Evolutionary conservation across 1,140 invertebrate genomes (phyloP).

Genomic region (Homarus americanus): DNA sequence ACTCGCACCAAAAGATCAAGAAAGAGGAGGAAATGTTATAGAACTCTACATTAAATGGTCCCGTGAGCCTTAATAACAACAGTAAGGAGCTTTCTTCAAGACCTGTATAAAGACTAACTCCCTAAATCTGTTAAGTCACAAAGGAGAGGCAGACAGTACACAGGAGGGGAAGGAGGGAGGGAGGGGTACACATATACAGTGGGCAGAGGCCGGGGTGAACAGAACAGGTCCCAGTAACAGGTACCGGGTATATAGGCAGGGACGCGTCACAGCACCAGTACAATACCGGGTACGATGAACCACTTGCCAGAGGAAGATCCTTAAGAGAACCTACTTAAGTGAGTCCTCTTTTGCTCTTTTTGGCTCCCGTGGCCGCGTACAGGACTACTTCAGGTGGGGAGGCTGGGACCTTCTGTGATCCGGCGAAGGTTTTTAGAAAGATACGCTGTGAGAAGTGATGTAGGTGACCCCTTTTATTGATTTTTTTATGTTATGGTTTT

Average conservation of each 20-base stretch:
- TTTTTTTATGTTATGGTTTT: too few relatives aligned
- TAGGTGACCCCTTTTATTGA: too few relatives aligned
- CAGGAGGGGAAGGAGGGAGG: not conserved
- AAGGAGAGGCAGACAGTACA: not conserved
- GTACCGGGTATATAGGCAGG: not conserved
- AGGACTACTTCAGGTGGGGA: too few relatives aligned
- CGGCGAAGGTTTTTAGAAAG: not conserved
- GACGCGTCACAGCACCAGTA: not conserved
- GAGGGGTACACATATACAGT: not conserved
- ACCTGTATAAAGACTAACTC: not conserved
- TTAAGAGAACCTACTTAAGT: not conserved
- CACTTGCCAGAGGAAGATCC: not conserved
- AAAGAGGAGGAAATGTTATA: too few relatives aligned
- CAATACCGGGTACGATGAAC: not conserved
- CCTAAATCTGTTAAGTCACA: slow-evolving; percentile 24
- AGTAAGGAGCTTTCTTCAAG: slow-evolving; percentile 13
- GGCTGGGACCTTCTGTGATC: not conserved
- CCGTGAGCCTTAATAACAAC: not conserved
- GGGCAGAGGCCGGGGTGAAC: not conserved
- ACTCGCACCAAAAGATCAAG: too few relatives aligned
- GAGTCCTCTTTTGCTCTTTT: slow-evolving; percentile 18
- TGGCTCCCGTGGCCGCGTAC: not conserved
- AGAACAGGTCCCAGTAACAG: not conserved
- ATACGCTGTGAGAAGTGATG: too few relatives aligned
- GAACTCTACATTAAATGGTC: not conserved